Evolutionary conservation across 2,888 invertebrate genomes (phyloP), one percentile per base, ranked within the genome.

Genomic region (Cosmorhoe ocellata): DNA sequence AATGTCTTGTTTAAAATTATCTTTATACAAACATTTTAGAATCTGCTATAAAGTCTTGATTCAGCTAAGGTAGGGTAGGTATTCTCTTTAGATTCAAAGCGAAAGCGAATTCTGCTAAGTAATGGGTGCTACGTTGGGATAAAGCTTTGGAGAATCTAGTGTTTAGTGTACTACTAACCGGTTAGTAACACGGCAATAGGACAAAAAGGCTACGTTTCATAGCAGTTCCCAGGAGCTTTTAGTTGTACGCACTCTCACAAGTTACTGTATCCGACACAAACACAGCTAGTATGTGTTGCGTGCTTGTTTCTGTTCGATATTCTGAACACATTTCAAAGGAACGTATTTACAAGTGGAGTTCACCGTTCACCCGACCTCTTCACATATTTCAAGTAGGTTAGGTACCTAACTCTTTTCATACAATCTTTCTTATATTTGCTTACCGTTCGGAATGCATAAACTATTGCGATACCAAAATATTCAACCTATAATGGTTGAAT

Each of bases 391-490:
- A 57, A 44, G 3, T 34, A n/a, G n/a, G n/a, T n/a, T n/a, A n/a
- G n/a, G n/a, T n/a, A 42, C 45, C 41, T 48, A 37, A 45, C 51
- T 51, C 56, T 58, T 60, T 59, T 58, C 58, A 59, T 63, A 56
- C 48, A 53, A 59, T 64, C 59, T 53, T 38, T 36, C 51, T 39
- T 60, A 55, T 61, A 54, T 64, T 61, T 63, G 28, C 56, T 43
- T 55, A 31, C 42, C 45, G 46, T 58, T 58, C 39, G 38, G 50
- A 64, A 64, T 64, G 60, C 56, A 59, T 52, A 56, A 67, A 56
- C 59, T 63, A 58, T 58, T 56, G 38, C 46, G 45, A 62, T 63
- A 59, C 34, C 41, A 56, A 45, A 42, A 18, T 18, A 18, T 18
- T 18, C 18, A 18, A 18, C 18, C 18, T 18, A 18, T 18, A 18